phyloP scores from a whole-genome alignment of 2,113 vertebrate species.

The Cacatua alba region DNA sequence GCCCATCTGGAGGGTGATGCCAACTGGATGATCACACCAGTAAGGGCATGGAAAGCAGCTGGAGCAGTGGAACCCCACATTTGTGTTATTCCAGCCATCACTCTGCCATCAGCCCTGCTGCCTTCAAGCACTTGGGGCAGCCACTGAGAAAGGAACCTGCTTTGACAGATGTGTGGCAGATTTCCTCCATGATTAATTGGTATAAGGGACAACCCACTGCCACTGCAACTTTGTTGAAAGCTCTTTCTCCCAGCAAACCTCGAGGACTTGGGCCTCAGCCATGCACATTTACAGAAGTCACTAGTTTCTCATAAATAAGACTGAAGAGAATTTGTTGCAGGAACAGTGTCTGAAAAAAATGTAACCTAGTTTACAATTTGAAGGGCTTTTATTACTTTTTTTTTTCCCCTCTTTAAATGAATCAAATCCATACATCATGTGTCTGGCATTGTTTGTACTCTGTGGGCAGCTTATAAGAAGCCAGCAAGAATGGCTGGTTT shows the following conservation, averaged over 20 bases:
- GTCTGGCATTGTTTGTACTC: constrained; percentile 54
- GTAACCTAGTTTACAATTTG: constrained; percentile 36
- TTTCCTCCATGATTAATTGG: neutral
- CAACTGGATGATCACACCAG: accelerated
- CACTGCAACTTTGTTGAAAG: neutral
- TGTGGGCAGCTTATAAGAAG: constrained; percentile 51
- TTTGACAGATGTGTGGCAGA: neutral
- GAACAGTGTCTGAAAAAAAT: neutral
- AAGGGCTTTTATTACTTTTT: neutral
- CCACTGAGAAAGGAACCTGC: neutral
- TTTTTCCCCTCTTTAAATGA: neutral
- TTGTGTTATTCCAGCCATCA: neutral
- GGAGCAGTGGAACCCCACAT: accelerated
- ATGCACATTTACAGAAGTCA: constrained; percentile 21
- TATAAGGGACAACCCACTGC: neutral
- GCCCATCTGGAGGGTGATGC: neutral
- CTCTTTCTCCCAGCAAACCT: constrained; percentile 20
- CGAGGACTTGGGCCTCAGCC: constrained; percentile 8
- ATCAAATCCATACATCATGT: constrained; percentile 43
- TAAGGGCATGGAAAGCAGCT: neutral
- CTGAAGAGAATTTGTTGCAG: constrained; percentile 29
- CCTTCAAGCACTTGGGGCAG: neutral
- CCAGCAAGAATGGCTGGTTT: constrained; percentile 36
- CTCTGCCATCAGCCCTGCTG: neutral
- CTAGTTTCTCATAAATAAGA: constrained; percentile 42